Base-by-base conservation (phyloP, 1,140 invertebrate genomes). In the Magallana angulata region DNA sequence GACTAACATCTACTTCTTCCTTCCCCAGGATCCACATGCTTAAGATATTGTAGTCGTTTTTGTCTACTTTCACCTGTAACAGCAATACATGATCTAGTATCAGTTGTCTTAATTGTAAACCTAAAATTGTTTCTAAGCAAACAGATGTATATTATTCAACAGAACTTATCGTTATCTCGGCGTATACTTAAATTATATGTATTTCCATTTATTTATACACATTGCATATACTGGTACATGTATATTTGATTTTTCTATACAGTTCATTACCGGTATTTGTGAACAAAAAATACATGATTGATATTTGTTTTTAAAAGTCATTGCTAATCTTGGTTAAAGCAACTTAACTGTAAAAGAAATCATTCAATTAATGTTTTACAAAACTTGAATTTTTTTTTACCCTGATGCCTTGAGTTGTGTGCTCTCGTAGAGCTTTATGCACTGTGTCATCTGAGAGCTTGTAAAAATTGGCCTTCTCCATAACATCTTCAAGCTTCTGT, bases 401-500 rank as follows among this genome's bases (percentile, higher is more conserved):
- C 91, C 90, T 89, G 14, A 94, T 91, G 56, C 93, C 93, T 64
- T 92, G 91, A 5, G 82, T 85, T 24, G 91, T 89, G 85, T 94
- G 93, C 82, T 94, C 92, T 60, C 84, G 71, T 62, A 95, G 85
- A 48, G 91, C 91, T 60, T 91, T 89, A 7, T 91, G 64, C 1
- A 94, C 89, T 5, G 89, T 87, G 57, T 87, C n/a, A 62, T 90
- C 84, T 56, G 93, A 90, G 14, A 95, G 88, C 82, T 94, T 92
- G 76, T 93, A 90, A 82, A 95, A 95, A 84, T 94, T 94, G 11
- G 94, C 94, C 87, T 91, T 93, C 87, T 94, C 91, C 92, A 94
- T 90, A 16, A 94, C 86, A 86, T 93, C 91, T n/a, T 91, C 92
- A 57, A 95, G 89, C 60, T 90, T 89, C 85, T 95, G 93, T 62